Evolutionary conservation across 1,140 invertebrate species (phyloP).

Genomic region (Aplysia californica): DNA sequence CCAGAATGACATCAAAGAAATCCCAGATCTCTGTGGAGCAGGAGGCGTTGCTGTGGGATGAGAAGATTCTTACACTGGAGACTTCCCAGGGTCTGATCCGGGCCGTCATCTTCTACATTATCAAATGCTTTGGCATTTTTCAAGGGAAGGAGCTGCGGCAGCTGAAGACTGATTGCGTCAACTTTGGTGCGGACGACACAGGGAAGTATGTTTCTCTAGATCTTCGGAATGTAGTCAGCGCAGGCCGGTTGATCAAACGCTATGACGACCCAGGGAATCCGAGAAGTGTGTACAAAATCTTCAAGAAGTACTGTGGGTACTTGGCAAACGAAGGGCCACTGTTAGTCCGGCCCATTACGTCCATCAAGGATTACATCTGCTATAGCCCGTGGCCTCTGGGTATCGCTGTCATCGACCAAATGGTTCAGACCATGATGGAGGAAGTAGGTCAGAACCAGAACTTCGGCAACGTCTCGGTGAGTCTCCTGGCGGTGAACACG

Average conservation of each 20-base stretch:
- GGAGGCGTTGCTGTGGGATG: constrained; percentile 13
- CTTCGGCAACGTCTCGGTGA: constrained; percentile 8
- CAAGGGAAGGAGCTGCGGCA: constrained; percentile 5
- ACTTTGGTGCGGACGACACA: constrained; percentile 3
- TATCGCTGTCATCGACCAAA: constrained; percentile 1
- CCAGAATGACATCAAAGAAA: background rate
- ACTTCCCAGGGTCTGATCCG: constrained; percentile 9
- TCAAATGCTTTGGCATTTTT: constrained; percentile 22
- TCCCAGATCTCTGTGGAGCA: background rate
- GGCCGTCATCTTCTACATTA: constrained; percentile 29
- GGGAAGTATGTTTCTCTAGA: constrained; percentile 14
- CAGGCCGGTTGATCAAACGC: background rate
- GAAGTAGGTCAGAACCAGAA: background rate
- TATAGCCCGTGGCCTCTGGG: constrained; percentile 25
- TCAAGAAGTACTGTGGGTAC: constrained; percentile 17
- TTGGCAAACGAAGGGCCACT: constrained; percentile 26
- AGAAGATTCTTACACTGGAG: background rate
- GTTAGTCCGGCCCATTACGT: constrained; percentile 24
- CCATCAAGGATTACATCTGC: constrained; percentile 28
- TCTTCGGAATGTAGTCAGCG: background rate
- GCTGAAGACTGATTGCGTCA: constrained; percentile 18
- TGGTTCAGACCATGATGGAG: constrained; percentile 10
- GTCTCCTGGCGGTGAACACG: constrained; percentile 2
- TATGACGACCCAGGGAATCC: constrained; percentile 26
- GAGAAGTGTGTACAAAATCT: constrained; percentile 16